Evolutionary conservation across 35 echinoderm and acorn worm species (phyloP), one percentile per base, ranked within the genome.

Genomic region (Apostichopus japonicus): DNA sequence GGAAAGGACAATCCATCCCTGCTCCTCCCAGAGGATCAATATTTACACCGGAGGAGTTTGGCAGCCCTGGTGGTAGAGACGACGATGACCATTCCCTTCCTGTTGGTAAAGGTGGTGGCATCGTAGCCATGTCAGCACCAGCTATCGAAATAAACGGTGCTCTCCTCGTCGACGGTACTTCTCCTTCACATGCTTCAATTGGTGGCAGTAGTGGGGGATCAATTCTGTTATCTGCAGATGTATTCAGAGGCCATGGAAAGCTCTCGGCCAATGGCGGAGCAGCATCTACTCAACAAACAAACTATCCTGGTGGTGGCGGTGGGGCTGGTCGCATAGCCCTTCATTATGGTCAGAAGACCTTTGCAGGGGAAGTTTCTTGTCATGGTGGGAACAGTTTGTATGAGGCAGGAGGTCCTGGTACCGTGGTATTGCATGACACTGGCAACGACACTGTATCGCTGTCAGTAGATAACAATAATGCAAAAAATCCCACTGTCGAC

Each of bases 171-270:
- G 90, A 98, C 83, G 96, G 92, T 70, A 72, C 79, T 10, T 27
- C 78, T 56, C 44, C 96, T 10, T 77, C 53, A 53, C 71, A 87
- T 83, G 79, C 22, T 8, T 86, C 25, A 8, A 79, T 78, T 80
- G 96, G 96, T 44, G 96, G 96, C 72, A 94, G 96, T 56, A 95
- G 96, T 81, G 96, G 96, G 78, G 96, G 96, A 6, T 79, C 91
- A 19, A 79, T 98, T 1, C 87, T 92, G 61, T 77, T 98, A 13
- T 8, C 77, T 3, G 54, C 52, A 51, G 67, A 89, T 17, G 53
- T 53, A 23, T 83, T 95, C 2, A 86, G 80, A 73, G 96, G 96
- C 27, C 92, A 93, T 52, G 96, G 96, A 33, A 44, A 22, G 53
- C 65, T 95, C 4, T 93, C 92, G 65, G 86, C 79, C 8, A 77